Conservation (phyloP, 2,113 vertebrate genomes). For the Ammospiza caudacuta region DNA sequence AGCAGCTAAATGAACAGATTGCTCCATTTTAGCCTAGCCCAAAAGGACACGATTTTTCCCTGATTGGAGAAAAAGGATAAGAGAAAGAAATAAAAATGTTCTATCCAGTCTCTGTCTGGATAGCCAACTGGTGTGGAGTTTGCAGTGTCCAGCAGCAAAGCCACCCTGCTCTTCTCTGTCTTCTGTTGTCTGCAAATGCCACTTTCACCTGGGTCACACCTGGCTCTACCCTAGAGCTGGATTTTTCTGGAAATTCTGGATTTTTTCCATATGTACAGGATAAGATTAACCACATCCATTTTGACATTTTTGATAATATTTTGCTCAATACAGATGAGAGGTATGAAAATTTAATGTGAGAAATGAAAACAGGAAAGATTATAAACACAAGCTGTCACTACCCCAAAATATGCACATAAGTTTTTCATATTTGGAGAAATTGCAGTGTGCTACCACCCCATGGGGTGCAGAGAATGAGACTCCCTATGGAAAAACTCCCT, state of each 20-base stretch:
- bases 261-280: not conserved
- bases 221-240: not conserved
- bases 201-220: not conserved
- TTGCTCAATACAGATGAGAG: not conserved
- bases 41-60: not conserved
- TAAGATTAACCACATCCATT: not conserved
- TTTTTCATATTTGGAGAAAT: not conserved
- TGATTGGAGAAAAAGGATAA: not conserved
- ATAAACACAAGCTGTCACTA: not conserved
- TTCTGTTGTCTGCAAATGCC: not conserved
- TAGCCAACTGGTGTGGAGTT: not conserved
- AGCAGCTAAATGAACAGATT: conserved; percentile 57
- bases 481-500: not conserved
- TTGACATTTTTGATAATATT: not conserved
- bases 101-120: not conserved
- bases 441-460: not conserved
- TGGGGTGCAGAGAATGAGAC: not conserved
- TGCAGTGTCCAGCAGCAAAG: not conserved
- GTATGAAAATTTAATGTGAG: not conserved
- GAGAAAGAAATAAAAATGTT: not conserved
- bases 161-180: not conserved
- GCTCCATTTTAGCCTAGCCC: conserved; percentile 18
- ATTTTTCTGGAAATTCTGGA: not conserved
- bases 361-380: not conserved
- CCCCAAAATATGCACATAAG: not conserved